Evolutionary conservation across 2,888 invertebrate genomes (phyloP).

Genomic region (Antheraea assamensis): DNA sequence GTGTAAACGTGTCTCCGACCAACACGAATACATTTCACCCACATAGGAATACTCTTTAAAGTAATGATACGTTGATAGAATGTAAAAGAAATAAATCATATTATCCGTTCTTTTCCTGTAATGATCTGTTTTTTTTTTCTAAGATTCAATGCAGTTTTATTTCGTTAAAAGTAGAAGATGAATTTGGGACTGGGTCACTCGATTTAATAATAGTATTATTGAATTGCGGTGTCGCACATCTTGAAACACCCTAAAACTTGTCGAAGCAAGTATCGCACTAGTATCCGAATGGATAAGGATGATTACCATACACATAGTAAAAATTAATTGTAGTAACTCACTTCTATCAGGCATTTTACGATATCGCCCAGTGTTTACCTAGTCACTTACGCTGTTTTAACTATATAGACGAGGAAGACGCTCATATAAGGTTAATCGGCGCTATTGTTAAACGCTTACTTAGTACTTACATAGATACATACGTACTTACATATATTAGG

Average conservation of each 20-base stretch:
- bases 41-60: not conserved
- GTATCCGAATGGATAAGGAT: no score
- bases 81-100: not conserved
- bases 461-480: not conserved
- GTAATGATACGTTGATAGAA: not conserved
- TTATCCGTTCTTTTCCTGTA: not conserved
- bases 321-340: no score
- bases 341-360: no score
- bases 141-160: not conserved
- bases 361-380: no score
- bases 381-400: no score
- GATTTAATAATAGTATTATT: not conserved
- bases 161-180: not conserved
- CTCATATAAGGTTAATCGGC: not conserved
- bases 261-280: no score
- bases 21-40: constrained; percentile 3
- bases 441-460: not conserved
- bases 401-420: not conserved
- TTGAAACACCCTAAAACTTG: not conserved
- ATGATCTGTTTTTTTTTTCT: not conserved
- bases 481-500: not conserved
- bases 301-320: no score
- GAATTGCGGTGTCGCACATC: not conserved
- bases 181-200: not conserved
- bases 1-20: constrained; percentile 6